A percentile compares a stretch with the other conserved stretches of the same genome.
phyloP scores from a whole-genome alignment of 2,888 invertebrate genomes.

The Rotaria socialis region DNA sequence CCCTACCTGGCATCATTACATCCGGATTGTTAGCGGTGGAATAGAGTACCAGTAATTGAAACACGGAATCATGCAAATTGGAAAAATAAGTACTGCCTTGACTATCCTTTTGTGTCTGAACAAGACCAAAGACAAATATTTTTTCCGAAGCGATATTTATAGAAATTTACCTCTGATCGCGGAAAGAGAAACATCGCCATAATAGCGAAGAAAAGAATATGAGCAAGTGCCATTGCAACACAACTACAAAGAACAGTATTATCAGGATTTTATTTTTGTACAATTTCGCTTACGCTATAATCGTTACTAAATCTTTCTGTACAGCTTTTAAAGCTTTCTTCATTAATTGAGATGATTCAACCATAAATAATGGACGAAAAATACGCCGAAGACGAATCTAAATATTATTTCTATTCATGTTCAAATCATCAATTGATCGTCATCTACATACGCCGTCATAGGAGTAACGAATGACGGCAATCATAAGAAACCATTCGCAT shows the following conservation, averaged over 20 bases:
- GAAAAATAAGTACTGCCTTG: constrained; percentile 49
- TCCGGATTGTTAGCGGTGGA: constrained; percentile 59
- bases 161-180: not conserved
- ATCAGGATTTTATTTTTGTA: not conserved
- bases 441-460: not conserved
- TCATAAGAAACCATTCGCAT: not conserved
- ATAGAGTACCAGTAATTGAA: constrained; percentile 54
- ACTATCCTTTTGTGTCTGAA: not conserved
- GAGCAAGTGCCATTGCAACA: not conserved
- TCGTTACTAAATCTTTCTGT: constrained; percentile 54
- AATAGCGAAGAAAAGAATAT: constrained; percentile 1
- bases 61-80: constrained; percentile 53
- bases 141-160: too few species aligned
- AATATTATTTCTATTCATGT: not conserved
- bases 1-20: constrained; percentile 47
- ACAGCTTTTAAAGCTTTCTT: constrained; percentile 58
- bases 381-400: constrained; percentile 53
- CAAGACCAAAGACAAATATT: not conserved
- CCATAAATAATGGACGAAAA: constrained; percentile 55
- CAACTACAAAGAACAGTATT: not conserved
- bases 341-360: constrained; percentile 57
- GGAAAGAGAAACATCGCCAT: constrained; percentile 19
- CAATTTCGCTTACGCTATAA: constrained; percentile 51
- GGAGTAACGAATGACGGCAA: not conserved
- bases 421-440: not conserved